Percentiles rank a stretch among this genome's conserved stretches.
Evolutionary conservation across 1,140 invertebrate species (phyloP).

Genomic region (Neuroterus valhalla): DNA sequence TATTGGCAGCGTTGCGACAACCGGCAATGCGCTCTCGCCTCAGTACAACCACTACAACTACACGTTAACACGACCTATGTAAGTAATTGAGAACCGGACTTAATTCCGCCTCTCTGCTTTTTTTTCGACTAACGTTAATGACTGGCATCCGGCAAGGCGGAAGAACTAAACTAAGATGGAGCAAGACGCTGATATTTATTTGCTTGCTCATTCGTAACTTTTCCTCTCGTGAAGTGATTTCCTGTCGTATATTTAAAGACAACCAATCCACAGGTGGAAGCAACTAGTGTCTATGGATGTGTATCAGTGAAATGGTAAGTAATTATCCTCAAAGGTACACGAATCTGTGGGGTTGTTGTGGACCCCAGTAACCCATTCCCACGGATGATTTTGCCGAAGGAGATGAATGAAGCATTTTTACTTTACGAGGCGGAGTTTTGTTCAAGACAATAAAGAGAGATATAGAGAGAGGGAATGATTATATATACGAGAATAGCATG

Average conservation of each 20-base stretch:
- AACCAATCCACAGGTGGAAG: background rate
- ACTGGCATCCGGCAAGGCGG: slow-evolving; percentile 46
- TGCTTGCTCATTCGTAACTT: slow-evolving; percentile 18
- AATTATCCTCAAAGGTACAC: slow-evolving; percentile 10
- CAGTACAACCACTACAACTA: background rate
- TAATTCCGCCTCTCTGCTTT: slow-evolving; percentile 32
- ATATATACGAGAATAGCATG: background rate
- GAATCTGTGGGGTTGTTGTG: slow-evolving; percentile 14
- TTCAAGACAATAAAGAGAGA: too few relatives aligned
- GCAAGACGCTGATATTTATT: slow-evolving; percentile 12
- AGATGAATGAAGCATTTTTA: slow-evolving; percentile 12
- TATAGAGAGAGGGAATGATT: slow-evolving; percentile 13
- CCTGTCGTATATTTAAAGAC: background rate
- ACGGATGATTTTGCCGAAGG: slow-evolving; percentile 32
- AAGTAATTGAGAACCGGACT: slow-evolving; percentile 9
- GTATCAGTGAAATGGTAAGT: slow-evolving; percentile 3
- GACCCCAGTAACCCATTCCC: slow-evolving; percentile 29
- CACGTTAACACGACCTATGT: slow-evolving; percentile 14
- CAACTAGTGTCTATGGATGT: background rate
- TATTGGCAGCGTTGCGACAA: slow-evolving; percentile 35
- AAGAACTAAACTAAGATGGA: slow-evolving; percentile 9
- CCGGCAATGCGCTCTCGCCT: background rate
- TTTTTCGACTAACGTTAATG: slow-evolving; percentile 42
- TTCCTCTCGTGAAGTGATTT: background rate
- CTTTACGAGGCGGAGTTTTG: background rate